These are phyloP conservation scores for Lycophotia porphyrea DNA, from an alignment of 2,888 invertebrate species.

Conservation along the genomic window DNA sequence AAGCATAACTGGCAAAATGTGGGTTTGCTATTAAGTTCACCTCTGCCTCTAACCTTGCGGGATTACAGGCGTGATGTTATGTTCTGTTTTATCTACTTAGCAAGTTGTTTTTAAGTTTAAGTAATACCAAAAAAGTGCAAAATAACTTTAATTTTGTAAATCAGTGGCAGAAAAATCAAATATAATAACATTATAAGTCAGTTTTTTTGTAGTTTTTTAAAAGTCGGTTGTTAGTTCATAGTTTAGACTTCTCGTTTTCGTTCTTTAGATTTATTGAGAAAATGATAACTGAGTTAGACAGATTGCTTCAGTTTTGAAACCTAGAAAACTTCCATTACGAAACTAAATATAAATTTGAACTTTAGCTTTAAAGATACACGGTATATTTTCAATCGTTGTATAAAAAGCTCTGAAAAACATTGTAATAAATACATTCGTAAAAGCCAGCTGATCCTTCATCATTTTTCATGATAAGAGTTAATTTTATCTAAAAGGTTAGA, in stretches of 20 bases:
- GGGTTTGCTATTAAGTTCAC: no score
- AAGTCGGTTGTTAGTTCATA: not conserved
- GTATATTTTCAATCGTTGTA: constrained; percentile 14
- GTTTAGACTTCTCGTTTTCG: not conserved
- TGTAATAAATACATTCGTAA: constrained; percentile 37
- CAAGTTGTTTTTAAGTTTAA: no score
- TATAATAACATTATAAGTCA: no score
- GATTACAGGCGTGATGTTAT: no score
- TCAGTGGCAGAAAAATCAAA: no score
- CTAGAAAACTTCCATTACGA: not conserved
- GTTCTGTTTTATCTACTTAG: no score
- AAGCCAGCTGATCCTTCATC: constrained; percentile 35
- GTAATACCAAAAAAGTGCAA: no score
- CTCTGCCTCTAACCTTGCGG: no score
- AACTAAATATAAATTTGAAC: not conserved
- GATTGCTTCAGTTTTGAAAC: not conserved
- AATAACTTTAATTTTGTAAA: no score
- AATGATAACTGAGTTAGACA: not conserved
- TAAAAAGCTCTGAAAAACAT: constrained; percentile 3
- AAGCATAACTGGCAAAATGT: no score
- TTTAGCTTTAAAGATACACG: not conserved
- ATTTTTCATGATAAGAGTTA: constrained; percentile 53
- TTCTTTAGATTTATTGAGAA: not conserved
- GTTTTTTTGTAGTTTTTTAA: no score
- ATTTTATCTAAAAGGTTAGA: constrained; percentile 33